Conservation (phyloP, 2,113 vertebrate species). For the Reinhardtius hippoglossoides region DNA sequence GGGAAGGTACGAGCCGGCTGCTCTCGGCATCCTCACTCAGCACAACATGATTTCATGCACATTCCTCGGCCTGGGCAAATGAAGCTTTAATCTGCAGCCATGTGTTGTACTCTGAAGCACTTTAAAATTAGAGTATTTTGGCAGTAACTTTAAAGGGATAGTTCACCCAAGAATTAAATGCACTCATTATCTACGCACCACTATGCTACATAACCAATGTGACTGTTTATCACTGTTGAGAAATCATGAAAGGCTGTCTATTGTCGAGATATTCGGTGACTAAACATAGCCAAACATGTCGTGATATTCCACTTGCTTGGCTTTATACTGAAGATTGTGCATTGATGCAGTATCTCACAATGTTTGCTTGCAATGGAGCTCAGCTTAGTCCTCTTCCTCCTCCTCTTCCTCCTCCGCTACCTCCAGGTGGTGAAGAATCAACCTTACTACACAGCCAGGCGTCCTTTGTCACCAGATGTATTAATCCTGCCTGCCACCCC, state of each 20-base stretch:
- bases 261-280: background rate
- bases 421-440: slow-evolving; percentile 27
- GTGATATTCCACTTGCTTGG: too few relatives aligned
- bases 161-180: too few relatives aligned
- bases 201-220: background rate
- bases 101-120: background rate
- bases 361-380: slow-evolving; percentile 21
- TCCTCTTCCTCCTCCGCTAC: background rate
- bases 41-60: slow-evolving; percentile 1
- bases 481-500: slow-evolving; percentile 40
- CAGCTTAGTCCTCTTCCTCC: slow-evolving; percentile 23
- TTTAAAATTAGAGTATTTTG: background rate
- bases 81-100: background rate
- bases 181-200: too few relatives aligned
- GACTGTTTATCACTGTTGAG: background rate
- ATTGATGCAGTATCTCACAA: background rate
- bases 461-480: slow-evolving; percentile 32
- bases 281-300: background rate
- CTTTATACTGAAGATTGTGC: background rate
- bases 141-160: background rate
- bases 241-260: background rate
- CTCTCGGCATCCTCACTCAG: slow-evolving; percentile 10
- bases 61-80: background rate
- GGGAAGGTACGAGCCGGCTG: slow-evolving; percentile 80
- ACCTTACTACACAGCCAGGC: background rate